These are phyloP conservation scores for Muschampia plurimacula DNA, from an alignment of 2,888 invertebrate species.

Conservation along the genomic window DNA sequence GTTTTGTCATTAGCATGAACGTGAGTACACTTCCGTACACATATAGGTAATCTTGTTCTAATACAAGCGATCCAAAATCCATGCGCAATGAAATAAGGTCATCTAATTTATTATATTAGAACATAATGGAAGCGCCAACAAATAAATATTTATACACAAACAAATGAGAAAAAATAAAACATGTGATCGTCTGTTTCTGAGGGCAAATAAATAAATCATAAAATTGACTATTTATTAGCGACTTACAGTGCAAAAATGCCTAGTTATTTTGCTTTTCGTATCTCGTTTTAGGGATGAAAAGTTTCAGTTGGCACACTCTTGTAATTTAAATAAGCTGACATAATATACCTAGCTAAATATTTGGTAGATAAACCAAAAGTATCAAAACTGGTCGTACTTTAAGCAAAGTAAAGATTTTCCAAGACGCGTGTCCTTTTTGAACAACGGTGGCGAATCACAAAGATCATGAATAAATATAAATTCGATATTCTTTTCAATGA, in stretches of 20 bases:
- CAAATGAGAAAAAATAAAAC: conserved; percentile 19
- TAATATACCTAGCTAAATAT: background rate
- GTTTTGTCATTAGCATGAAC: conserved; percentile 26
- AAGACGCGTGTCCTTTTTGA: conserved; percentile 72
- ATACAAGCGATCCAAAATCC: background rate
- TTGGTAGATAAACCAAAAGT: conserved; percentile 38
- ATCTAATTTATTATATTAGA: background rate
- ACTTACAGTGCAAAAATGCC: no score
- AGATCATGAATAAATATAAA: conserved; percentile 82
- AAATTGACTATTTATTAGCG: no score
- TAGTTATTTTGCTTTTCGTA: no score
- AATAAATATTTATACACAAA: conserved; percentile 9
- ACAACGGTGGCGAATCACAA: conserved; percentile 83
- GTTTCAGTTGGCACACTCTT: no score
- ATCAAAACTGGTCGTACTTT: conserved; percentile 48
- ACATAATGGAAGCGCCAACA: conserved; percentile 25
- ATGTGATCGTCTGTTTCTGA: no score
- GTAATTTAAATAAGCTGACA: no score
- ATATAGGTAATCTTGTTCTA: conserved; percentile 17
- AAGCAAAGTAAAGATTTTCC: conserved; percentile 49
- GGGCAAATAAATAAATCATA: conserved; percentile 2
- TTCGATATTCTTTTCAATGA: conserved; percentile 80
- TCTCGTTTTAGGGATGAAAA: no score
- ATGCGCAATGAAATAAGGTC: conserved; percentile 12
- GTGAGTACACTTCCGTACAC: background rate